Base-by-base conservation (phyloP, 2,888 invertebrate species). In the Caradrina kadenii region DNA sequence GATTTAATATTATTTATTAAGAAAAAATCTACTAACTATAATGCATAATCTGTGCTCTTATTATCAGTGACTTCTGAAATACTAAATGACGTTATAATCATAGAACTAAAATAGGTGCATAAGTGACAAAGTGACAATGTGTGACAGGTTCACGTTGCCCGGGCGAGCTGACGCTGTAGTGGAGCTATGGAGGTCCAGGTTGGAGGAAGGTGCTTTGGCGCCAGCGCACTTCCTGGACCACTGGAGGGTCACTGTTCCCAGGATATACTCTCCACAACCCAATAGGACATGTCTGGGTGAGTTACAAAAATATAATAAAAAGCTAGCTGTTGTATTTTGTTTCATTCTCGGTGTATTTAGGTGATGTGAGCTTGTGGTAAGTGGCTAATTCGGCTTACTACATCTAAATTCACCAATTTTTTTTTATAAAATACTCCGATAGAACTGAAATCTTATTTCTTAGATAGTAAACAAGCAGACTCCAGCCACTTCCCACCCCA, bases 181-280 rank as follows among this genome's bases (percentile, higher is more conserved):
- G 82, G 95, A 94, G 81, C 84, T 93, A 82, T 97, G 97, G 97
- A 95, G 96, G 86, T 77, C 89, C 71, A 96, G 97, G 86, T 96
- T 97, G 91, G 96, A 96, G 87, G 96, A 96, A 72, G 96, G 96
- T 42, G 92, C 96, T 31, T 92, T 97, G n/a, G 93, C 96, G 0
- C 94, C 96, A 13, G 91, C 96, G 4, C 96, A 97, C 88, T 97
- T 98, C 85, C 96, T 97, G 84, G 97, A 97, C 76, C 97, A 97
- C 85, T 98, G 98, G 98, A 93, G 97, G 61, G 94, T 96, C 60
- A 97, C 97, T 89, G 98, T 98, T 56, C 98, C 98, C 22, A 96
- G 96, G 90, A 96, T 97, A 83, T 97, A 97, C 89, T 97, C 97
- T 85, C 97, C 97, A n/a, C 96, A 97, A 84, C 95, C 96, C 17